Percentiles rank a stretch among this genome's conserved stretches.
Conservation (phyloP, 1,140 invertebrate species). For the Sinonovacula constricta region DNA sequence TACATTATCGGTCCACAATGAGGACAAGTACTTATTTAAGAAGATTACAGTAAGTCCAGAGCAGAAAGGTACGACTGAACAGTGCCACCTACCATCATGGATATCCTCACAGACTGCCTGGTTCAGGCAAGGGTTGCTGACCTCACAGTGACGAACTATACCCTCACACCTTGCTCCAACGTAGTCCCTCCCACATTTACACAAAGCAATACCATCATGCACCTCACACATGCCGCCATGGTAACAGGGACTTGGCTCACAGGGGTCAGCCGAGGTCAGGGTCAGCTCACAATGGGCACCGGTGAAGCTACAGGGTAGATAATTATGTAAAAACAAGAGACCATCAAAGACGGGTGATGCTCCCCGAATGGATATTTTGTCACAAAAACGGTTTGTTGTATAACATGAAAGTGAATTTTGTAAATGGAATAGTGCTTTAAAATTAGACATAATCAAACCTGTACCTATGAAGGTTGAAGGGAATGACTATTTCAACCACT, state of each 20-base stretch:
- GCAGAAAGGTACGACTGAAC: neutral
- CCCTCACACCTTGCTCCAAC: conserved; percentile 47
- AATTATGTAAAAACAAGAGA: too few relatives aligned
- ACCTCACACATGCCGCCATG: neutral
- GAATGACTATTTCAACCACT: too few relatives aligned
- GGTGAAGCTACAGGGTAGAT: neutral
- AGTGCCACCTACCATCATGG: conserved; percentile 38
- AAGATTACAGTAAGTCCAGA: neutral
- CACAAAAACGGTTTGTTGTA: too few relatives aligned
- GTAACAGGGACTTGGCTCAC: neutral
- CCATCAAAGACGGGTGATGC: too few relatives aligned
- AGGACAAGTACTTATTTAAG: neutral
- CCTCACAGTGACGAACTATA: conserved; percentile 53
- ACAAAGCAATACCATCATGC: neutral
- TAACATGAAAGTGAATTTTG: too few relatives aligned
- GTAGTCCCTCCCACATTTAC: conserved; percentile 19
- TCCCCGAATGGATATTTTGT: too few relatives aligned
- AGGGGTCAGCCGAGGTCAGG: neutral
- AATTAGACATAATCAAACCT: too few relatives aligned
- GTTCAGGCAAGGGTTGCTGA: conserved; percentile 48
- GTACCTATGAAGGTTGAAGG: too few relatives aligned
- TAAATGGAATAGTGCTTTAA: too few relatives aligned
- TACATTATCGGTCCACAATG: neutral
- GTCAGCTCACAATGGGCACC: neutral
- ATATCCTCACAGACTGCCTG: conserved; percentile 58